Conservation (phyloP, 1,140 invertebrate genomes). For the Lasioglossum baleicum region DNA sequence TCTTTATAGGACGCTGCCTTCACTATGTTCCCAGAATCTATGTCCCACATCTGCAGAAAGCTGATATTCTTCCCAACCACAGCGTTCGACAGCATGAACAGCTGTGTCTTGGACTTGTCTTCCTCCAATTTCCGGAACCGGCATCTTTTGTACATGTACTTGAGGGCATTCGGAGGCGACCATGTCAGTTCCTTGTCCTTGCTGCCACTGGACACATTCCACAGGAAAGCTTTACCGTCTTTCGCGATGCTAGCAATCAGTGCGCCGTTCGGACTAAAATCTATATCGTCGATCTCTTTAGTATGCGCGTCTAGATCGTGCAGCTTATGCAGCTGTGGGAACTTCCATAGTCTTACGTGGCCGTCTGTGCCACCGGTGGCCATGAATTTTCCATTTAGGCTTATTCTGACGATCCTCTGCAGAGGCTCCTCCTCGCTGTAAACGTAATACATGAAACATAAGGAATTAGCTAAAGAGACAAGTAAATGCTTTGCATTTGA, state of each 20-base stretch:
- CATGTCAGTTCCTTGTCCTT: slow-evolving; percentile 87
- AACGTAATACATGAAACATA: slow-evolving; percentile 1
- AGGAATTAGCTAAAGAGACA: too few relatives aligned
- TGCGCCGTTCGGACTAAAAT: slow-evolving; percentile 90
- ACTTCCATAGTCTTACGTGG: slow-evolving; percentile 92
- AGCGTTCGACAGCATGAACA: slow-evolving; percentile 93
- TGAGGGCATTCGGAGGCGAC: slow-evolving; percentile 85
- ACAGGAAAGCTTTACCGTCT: slow-evolving; percentile 90
- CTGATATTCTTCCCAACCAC: slow-evolving; percentile 86
- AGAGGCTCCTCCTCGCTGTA: slow-evolving; percentile 85
- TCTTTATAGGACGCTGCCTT: slow-evolving; percentile 84
- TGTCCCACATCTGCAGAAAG: slow-evolving; percentile 87
- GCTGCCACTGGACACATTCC: slow-evolving; percentile 85
- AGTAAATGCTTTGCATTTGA: too few relatives aligned
- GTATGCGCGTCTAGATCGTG: slow-evolving; percentile 86
- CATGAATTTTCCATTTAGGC: slow-evolving; percentile 87
- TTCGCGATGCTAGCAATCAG: slow-evolving; percentile 91
- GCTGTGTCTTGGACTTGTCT: slow-evolving; percentile 84
- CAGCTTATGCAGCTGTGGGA: slow-evolving; percentile 87
- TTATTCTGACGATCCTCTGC: slow-evolving; percentile 92
- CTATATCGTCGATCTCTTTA: slow-evolving; percentile 94
- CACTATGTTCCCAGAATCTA: slow-evolving; percentile 80
- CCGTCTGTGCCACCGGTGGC: slow-evolving; percentile 96
- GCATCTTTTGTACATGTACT: slow-evolving; percentile 92
- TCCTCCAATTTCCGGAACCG: slow-evolving; percentile 80